A percentile compares a stretch with the other conserved stretches of the same genome.
phyloP scores from a whole-genome alignment of 2,888 invertebrate species.

The Thereva unica region DNA sequence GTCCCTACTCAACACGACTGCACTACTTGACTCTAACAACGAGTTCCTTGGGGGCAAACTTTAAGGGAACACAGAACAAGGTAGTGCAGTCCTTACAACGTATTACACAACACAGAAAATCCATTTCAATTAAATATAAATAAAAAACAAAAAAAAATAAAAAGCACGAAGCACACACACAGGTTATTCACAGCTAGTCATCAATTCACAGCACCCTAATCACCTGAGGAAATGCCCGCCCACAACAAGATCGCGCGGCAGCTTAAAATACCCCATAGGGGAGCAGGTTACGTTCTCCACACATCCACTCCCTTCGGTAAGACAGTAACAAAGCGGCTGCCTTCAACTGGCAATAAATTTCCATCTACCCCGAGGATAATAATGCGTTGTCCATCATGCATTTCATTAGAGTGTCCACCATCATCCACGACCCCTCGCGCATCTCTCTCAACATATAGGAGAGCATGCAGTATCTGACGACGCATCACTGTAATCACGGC shows the following conservation, averaged over 20 bases:
- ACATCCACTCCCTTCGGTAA: neutral
- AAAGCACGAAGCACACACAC: neutral
- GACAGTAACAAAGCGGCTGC: slow-evolving; percentile 1
- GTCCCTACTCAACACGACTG: no score
- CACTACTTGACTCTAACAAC: no score
- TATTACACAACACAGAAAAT: no score
- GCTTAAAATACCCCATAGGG: slow-evolving; percentile 3
- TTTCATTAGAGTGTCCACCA: slow-evolving; percentile 33
- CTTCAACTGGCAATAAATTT: slow-evolving; percentile 32
- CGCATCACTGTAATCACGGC: slow-evolving; percentile 20
- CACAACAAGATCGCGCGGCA: slow-evolving; percentile 21
- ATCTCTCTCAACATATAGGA: neutral
- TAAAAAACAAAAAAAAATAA: no score
- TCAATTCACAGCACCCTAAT: slow-evolving; percentile 35
- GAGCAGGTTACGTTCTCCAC: slow-evolving; percentile 29
- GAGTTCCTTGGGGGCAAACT: no score
- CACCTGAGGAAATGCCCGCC: slow-evolving; percentile 21
- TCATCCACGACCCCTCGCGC: slow-evolving; percentile 7
- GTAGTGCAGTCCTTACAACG: no score
- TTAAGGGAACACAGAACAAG: no score
- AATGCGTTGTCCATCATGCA: slow-evolving; percentile 40
- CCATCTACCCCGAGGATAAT: slow-evolving; percentile 36
- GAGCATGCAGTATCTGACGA: slow-evolving; percentile 9
- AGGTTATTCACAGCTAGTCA: slow-evolving; percentile 27
- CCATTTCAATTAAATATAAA: no score